These are phyloP conservation scores for Hirtodrosophila confusa DNA, from an alignment of 2,888 invertebrate genomes.

Conservation along the genomic window DNA sequence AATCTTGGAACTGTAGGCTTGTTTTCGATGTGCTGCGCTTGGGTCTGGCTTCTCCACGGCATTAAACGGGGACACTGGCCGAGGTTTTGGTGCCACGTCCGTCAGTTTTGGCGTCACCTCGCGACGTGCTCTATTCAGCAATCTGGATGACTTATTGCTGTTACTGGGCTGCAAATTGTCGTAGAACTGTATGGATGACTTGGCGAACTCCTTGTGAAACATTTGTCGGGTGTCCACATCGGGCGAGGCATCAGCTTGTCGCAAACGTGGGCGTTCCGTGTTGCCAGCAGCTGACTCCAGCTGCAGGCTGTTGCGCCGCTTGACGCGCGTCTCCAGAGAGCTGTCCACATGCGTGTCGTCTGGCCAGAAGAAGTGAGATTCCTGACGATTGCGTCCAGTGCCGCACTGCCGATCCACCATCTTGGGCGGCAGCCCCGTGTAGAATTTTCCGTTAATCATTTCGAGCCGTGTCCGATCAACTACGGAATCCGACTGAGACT, in stretches of 20 bases:
- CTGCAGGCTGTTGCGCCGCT: slow-evolving; percentile 75
- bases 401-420: slow-evolving; percentile 80
- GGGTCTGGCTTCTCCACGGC: slow-evolving; percentile 56
- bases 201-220: slow-evolving; percentile 83
- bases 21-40: slow-evolving; percentile 67
- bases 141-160: slow-evolving; percentile 22
- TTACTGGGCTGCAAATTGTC: slow-evolving; percentile 71
- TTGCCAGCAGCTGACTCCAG: slow-evolving; percentile 31
- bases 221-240: slow-evolving; percentile 80
- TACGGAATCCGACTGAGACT: slow-evolving; percentile 61
- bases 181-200: slow-evolving; percentile 83
- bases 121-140: slow-evolving; percentile 35
- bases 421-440: slow-evolving; percentile 82
- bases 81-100: slow-evolving; percentile 31
- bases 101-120: slow-evolving; percentile 74
- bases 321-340: slow-evolving; percentile 69
- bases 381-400: slow-evolving; percentile 78
- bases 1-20: slow-evolving; percentile 82
- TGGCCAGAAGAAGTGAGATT: slow-evolving; percentile 84
- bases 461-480: slow-evolving; percentile 40
- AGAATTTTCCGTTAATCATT: slow-evolving; percentile 84
- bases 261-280: slow-evolving; percentile 21
- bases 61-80: slow-evolving; percentile 30
- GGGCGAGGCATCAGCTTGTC: slow-evolving; percentile 18
- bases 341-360: slow-evolving; percentile 81